Percentiles rank a stretch among this genome's conserved stretches.
phyloP scores from a whole-genome alignment of 2,113 vertebrate species.

The Lepisosteus osseus region DNA sequence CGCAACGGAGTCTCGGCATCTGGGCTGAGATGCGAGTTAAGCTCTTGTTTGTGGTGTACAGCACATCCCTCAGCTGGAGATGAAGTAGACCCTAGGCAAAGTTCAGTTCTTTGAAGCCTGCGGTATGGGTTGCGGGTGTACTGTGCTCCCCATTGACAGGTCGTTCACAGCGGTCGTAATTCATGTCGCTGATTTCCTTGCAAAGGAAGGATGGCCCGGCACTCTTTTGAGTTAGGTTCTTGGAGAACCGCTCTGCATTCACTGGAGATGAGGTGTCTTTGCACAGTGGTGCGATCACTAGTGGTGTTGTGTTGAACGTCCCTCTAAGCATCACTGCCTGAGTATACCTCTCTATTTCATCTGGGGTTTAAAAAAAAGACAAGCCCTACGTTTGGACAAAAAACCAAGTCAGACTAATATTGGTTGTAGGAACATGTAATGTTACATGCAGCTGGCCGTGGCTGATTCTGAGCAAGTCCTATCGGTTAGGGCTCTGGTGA shows the following conservation, averaged over 20 bases:
- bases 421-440: background rate
- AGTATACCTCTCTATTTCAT: background rate
- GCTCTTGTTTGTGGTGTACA: too few species aligned
- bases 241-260: slow-evolving; percentile 52
- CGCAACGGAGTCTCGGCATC: too few species aligned
- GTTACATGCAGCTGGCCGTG: background rate
- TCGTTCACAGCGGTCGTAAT: slow-evolving; percentile 60
- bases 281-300: slow-evolving; percentile 38
- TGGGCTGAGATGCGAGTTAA: too few species aligned
- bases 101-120: slow-evolving; percentile 28
- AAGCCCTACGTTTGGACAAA: background rate
- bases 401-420: background rate
- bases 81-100: too few species aligned
- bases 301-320: slow-evolving; percentile 32
- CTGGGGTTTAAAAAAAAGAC: background rate
- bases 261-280: slow-evolving; percentile 54
- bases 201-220: slow-evolving; percentile 55
- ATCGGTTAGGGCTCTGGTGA: too few species aligned
- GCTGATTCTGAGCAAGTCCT: background rate
- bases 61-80: too few species aligned
- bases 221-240: slow-evolving; percentile 38
- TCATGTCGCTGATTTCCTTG: slow-evolving; percentile 55
- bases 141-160: slow-evolving; percentile 56
- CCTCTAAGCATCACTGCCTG: slow-evolving; percentile 4
- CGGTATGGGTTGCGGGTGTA: slow-evolving; percentile 55